Evolutionary conservation across 1,140 invertebrate species (phyloP).

Genomic region (Drosophila equinoxialis): DNA sequence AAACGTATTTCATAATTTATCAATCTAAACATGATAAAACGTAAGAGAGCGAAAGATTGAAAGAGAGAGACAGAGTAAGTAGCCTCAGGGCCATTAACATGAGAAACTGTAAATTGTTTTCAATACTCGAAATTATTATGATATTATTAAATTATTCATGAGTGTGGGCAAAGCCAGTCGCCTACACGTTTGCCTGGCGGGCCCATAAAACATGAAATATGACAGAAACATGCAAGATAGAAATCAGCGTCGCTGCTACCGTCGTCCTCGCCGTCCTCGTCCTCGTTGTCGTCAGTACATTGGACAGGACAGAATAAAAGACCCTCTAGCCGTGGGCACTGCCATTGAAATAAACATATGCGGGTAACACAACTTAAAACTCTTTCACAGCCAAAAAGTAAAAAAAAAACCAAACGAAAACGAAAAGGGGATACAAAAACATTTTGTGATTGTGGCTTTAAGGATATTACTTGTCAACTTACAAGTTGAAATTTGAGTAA

Average conservation of each 20-base stretch:
- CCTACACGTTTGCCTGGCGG: slow-evolving; percentile 36
- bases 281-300: slow-evolving; percentile 2
- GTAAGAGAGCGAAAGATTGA: neutral
- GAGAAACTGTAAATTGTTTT: slow-evolving; percentile 64
- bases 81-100: slow-evolving; percentile 29
- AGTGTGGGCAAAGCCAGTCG: slow-evolving; percentile 21
- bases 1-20: slow-evolving; percentile 50
- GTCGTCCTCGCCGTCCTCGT: slow-evolving; percentile 16
- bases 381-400: neutral
- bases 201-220: slow-evolving; percentile 61
- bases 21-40: slow-evolving; percentile 20
- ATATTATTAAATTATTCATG: slow-evolving; percentile 66
- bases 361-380: slow-evolving; percentile 2
- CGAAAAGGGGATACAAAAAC: neutral
- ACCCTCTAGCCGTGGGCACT: neutral
- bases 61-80: neutral
- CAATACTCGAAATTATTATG: slow-evolving; percentile 58
- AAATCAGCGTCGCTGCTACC: slow-evolving; percentile 45
- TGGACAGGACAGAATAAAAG: slow-evolving; percentile 23
- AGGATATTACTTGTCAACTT: slow-evolving; percentile 8
- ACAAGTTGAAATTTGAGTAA: neutral
- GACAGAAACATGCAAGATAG: slow-evolving; percentile 58
- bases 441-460: slow-evolving; percentile 10
- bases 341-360: slow-evolving; percentile 10
- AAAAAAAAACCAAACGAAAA: neutral